phyloP scores from a whole-genome alignment of 2,113 vertebrate genomes.

The Entelurus aequoreus region DNA sequence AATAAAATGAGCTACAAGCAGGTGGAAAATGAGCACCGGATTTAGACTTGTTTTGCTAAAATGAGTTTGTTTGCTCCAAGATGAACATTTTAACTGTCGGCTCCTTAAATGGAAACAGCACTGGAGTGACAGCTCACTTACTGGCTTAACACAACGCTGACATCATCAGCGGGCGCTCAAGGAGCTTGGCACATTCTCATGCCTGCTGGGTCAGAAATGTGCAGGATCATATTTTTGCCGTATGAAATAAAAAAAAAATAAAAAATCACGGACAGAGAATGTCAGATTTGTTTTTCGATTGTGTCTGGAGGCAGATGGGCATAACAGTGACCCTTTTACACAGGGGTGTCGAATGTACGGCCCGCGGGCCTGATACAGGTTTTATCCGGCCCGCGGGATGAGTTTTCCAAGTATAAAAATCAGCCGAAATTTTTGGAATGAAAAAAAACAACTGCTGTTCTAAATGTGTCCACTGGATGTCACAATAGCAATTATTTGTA shows the following conservation, averaged over 20 bases:
- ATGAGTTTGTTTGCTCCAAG: constrained; percentile 43
- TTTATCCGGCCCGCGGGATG: no score
- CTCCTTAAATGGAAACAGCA: constrained; percentile 53
- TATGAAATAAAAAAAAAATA: not conserved
- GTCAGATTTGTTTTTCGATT: not conserved
- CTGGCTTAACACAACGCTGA: constrained; percentile 30
- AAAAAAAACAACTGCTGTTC: no score
- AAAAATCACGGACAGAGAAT: not conserved
- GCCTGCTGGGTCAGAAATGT: not conserved
- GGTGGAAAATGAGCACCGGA: constrained; percentile 4
- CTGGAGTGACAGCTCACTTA: constrained; percentile 50
- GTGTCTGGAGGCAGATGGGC: not conserved
- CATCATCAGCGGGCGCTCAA: constrained; percentile 10
- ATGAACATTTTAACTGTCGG: constrained; percentile 37
- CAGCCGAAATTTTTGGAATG: no score
- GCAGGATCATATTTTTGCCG: not conserved
- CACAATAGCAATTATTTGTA: no score
- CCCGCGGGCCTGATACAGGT: no score
- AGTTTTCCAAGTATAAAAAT: no score
- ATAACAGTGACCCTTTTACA: no score
- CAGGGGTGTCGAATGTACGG: no score
- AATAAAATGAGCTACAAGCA: constrained; percentile 16
- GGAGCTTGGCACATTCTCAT: not conserved
- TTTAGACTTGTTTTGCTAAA: constrained; percentile 38
- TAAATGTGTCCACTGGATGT: no score